Evolutionary conservation across 2,797 vertebrate genomes (phyloP).

Genomic region (Urophycis tenuis): DNA sequence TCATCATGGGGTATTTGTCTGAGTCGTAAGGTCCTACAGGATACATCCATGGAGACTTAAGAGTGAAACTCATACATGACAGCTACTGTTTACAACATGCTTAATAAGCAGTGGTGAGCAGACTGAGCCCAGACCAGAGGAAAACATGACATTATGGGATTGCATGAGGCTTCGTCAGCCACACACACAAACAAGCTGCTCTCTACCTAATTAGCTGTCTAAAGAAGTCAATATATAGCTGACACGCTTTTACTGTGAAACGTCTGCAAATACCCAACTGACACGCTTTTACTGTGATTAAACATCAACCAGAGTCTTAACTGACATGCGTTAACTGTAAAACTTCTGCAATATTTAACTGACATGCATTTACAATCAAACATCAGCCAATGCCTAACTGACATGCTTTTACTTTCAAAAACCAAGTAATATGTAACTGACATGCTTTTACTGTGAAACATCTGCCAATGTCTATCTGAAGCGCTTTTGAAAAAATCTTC

Average conservation of each 20-base stretch:
- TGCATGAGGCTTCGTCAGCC: not conserved
- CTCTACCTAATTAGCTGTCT: not conserved
- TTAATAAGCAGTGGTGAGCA: not conserved
- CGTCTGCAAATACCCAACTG: too few relatives aligned
- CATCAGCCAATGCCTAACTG: not conserved
- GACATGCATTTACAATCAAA: not conserved
- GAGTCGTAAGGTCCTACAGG: not conserved
- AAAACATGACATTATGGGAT: slow-evolving; percentile 23
- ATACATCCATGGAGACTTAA: not conserved
- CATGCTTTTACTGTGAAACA: not conserved
- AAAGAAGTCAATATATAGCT: not conserved
- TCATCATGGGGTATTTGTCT: not conserved
- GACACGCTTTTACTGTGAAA: not conserved
- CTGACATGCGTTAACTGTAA: not conserved
- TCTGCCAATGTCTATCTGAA: not conserved
- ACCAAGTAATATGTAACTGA: not conserved
- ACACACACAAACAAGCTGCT: not conserved
- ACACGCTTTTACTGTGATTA: too few relatives aligned
- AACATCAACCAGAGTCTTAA: too few relatives aligned
- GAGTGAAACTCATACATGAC: not conserved
- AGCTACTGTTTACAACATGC: not conserved
- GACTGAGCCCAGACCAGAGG: not conserved
- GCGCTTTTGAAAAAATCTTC: not conserved
- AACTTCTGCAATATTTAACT: not conserved
- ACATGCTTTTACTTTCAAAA: not conserved